Conservation (phyloP, 2,797 vertebrate species). For the Ambastaia sidthimunki region DNA sequence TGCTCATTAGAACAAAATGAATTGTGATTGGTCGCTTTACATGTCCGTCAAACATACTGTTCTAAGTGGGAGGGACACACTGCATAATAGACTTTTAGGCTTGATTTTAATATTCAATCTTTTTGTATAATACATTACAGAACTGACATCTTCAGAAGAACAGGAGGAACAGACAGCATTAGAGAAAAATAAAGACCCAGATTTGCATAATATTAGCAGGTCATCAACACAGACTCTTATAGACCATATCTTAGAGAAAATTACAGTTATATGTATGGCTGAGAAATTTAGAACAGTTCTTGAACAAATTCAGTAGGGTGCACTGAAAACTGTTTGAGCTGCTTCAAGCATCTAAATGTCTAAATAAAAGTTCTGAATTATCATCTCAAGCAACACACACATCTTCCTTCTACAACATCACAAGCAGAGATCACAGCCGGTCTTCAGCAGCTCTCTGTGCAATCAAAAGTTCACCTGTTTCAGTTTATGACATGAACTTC, state of each 20-base stretch:
- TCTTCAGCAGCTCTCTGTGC: conserved; percentile 25
- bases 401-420: conserved; percentile 52
- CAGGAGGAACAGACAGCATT: neutral
- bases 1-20: too few relatives aligned
- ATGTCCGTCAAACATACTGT: too few relatives aligned
- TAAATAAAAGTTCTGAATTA: conserved; percentile 29
- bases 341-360: conserved; percentile 1
- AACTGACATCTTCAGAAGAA: neutral
- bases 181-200: too few relatives aligned
- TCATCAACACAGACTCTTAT: conserved; percentile 69
- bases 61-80: too few relatives aligned
- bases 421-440: conserved; percentile 43
- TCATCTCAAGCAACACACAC: conserved; percentile 5
- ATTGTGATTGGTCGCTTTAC: too few relatives aligned
- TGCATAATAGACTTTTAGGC: too few relatives aligned
- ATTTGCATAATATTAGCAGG: conserved; percentile 63
- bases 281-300: conserved; percentile 44
- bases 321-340: neutral
- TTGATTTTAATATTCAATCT: neutral
- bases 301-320: conserved; percentile 13
- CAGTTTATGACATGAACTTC: conserved; percentile 36
- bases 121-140: neutral
- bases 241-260: conserved; percentile 54
- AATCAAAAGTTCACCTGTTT: conserved; percentile 45
- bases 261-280: conserved; percentile 43